Base-by-base conservation (phyloP, 2,113 vertebrate genomes). In the Dasyornis broadbenti region DNA sequence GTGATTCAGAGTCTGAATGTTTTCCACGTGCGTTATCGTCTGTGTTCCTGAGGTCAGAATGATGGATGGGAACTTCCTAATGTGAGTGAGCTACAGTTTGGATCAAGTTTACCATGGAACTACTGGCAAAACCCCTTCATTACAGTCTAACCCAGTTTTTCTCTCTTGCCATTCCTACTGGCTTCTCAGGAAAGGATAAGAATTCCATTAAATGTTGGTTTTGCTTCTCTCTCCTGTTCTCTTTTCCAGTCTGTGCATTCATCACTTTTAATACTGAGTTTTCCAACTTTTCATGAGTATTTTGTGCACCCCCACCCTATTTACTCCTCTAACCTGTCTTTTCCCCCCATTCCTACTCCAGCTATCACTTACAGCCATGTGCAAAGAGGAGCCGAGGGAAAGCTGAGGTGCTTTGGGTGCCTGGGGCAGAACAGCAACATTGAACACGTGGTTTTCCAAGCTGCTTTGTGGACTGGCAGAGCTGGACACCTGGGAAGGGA, bases 401-500 rank as follows among this genome's bases (percentile, higher is more conserved):
- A 99, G 98, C 89, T 97, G 97, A 5, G 98, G 98, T 24, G 98
- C 97, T 7, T 97, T 97, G 1, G 98, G 98, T 0, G 90, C 92
- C 81, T 99, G 98, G 1, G 99, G 99, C 49, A 99, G 97, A 66
- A 99, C 98, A 5, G 99, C 99, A 15, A 99, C 97, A 17, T 98
- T 98, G 98, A 99, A 99, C 53, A 97, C 91, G 47, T 98, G 99
- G 42, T 96, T 98, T 39, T 99, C 98, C 28, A 98, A 96, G 71
- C 89, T 97, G 12, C 31, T 9, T 2, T 98, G 95, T 2, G 98
- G 92, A 12, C 82, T 89, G 4, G 92, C 63, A 35, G 98, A 97
- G 23, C 97, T 97, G 57, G 99, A 99, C 19, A 99, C 98, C 99
- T 99, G 97, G 57, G 37, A 86, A 92, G 20, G 66, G 54, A 42